Evolutionary conservation across 2,113 vertebrate genomes (phyloP), one percentile per base, ranked within the genome.

Genomic region (Corvus moneduloides): DNA sequence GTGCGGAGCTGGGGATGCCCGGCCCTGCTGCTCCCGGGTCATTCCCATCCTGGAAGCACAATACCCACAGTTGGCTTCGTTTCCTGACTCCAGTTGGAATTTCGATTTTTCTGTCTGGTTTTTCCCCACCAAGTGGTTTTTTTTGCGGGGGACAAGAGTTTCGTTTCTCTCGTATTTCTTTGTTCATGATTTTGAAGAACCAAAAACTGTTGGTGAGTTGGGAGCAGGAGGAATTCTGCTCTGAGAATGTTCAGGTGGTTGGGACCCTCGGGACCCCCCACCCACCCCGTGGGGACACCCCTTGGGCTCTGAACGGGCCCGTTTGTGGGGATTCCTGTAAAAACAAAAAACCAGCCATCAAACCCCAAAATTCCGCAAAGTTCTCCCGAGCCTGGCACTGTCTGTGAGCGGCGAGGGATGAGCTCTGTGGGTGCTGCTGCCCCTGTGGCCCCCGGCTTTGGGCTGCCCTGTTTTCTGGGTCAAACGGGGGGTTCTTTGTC

Each of bases 241-340:
- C n/a, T n/a, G 19, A 46, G 46, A 54, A 41, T 15, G 27, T 49
- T 72, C 78, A 54, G 79, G 75, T 89, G 84, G 68, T 63, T 4
- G 39, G 5, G 56, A 67, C 51, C 61, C 6, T 59, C 2, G 1
- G 48, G 48, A 51, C 9, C 49, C 37, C 26, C 16, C 14, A 3
- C 3, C 30, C 11, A 2, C 55, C 26, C 10, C 23, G 5, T 5
- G 32, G 30, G 22, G 30, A 49, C 55, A 35, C 26, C 32, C n/a
- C 28, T 27, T 6, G 48, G 30, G 17, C 3, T 76, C 32, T 15
- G 54, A 35, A 54, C 0, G 1, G 64, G 54, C 30, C 16, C 0
- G 0, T 30, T 61, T 7, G 9, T 2, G 27, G 20, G 18, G 11
- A 9, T 16, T 69, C 51, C 14, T 16, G 4, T 21, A 35, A 61